Evolutionary conservation across 1,140 invertebrate species (phyloP), one percentile per base, ranked within the genome.

Genomic region (Anadara kagoshimensis): DNA sequence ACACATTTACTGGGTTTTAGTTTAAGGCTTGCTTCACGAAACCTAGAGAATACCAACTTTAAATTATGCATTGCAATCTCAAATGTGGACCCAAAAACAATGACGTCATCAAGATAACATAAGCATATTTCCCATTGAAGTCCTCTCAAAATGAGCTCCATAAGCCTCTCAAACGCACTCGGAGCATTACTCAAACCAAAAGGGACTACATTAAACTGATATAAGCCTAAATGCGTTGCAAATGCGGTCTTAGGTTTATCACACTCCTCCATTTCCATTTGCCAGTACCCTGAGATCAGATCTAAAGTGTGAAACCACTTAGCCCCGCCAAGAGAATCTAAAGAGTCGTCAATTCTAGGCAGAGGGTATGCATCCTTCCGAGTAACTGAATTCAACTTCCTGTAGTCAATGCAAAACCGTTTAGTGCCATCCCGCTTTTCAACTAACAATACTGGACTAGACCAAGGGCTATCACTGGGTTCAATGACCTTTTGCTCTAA

Each of bases 131-230:
- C 36, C 66, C 67, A 51, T 11, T 57, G 66, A 41, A 71, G 66
- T 0, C 75, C 79, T 18, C 47, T 43, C 69, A 82, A 69, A 2
- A 83, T 59, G 7, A 63, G 62, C 11, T 78, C 49, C 69, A 87
- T 82, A 11, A 78, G 58, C 61, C 80, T 36, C 68, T 81, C 67
- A 78, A 86, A 85, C 18, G 71, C 69, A 11, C 65, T 72, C 12
- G 73, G 73, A 44, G 45, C 66, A 59, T 79, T 82, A 18, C n/a
- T 43, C 3, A 86, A 54, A 10, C 79, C 75, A 67, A 84, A 84
- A 14, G 81, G 78, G 66, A 82, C 65, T 1, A 61, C 57, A 3
- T 54, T 64, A 45, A 81, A 79, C 41, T 77, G 45, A 45, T 43
- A 81, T 3, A 76, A 29, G 0, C 76, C 79, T 36, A 26, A 8